These are phyloP conservation scores for Diplodus sargus DNA, from an alignment of 2,797 vertebrate species.

Conservation along the genomic window DNA sequence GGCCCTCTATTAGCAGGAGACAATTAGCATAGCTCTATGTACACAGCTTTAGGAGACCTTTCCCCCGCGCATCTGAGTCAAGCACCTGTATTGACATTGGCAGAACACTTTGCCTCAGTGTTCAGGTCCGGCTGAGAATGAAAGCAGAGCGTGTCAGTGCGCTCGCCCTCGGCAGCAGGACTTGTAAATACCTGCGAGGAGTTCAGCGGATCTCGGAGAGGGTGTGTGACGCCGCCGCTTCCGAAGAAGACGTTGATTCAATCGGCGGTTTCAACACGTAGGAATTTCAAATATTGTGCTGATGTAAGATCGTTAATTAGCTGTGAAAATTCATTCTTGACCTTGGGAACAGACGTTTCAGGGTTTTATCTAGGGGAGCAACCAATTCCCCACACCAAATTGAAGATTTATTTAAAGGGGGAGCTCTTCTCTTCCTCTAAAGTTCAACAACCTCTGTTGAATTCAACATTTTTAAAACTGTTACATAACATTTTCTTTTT, in stretches of 20 bases:
- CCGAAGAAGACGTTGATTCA: slow-evolving; percentile 16
- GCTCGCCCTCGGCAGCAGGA: slow-evolving; percentile 9
- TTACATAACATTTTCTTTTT: not conserved
- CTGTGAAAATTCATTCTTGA: not conserved
- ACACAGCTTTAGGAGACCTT: slow-evolving; percentile 70
- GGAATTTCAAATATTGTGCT: slow-evolving; percentile 16
- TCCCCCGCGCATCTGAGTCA: slow-evolving; percentile 60
- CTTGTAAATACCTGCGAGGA: slow-evolving; percentile 66
- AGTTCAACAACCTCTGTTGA: not conserved
- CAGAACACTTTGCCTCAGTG: slow-evolving; percentile 58
- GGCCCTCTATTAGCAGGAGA: slow-evolving; percentile 68
- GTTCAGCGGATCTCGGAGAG: slow-evolving; percentile 18
- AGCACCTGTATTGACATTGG: slow-evolving; percentile 83
- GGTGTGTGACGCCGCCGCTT: not conserved
- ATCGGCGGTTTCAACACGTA: slow-evolving; percentile 1
- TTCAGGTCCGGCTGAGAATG: slow-evolving; percentile 67
- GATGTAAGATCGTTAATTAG: slow-evolving; percentile 9
- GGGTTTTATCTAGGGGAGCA: no score
- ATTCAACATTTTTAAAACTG: not conserved
- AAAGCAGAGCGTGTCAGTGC: slow-evolving; percentile 59
- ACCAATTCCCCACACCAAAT: not conserved
- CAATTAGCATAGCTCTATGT: slow-evolving; percentile 73
- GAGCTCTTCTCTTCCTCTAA: not conserved
- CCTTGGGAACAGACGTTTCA: no score
- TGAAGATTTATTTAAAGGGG: not conserved